Conservation (phyloP, 2,888 invertebrate species). For the Ormyrus labotus region DNA sequence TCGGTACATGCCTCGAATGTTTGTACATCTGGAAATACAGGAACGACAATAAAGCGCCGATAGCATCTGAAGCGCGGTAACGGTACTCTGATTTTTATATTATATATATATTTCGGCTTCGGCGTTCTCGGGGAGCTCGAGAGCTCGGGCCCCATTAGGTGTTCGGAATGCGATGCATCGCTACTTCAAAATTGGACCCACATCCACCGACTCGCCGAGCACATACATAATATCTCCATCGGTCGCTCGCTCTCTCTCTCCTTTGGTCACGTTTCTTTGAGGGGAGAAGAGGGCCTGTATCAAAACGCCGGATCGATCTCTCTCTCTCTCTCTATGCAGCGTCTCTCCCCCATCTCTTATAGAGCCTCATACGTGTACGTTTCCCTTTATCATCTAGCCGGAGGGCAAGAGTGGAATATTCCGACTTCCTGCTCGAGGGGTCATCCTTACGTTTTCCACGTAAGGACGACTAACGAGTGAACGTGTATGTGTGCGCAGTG, state of each 20-base stretch:
- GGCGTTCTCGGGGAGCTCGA: no score
- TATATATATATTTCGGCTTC: no score
- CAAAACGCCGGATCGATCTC: constrained; percentile 27
- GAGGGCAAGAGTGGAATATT: constrained; percentile 18
- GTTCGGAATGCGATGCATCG: constrained; percentile 9
- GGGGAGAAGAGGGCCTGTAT: neutral
- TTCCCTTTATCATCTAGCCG: constrained; percentile 25
- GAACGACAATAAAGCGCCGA: no score
- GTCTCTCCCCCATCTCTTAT: constrained; percentile 31
- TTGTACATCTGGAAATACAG: no score
- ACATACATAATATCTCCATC: constrained; percentile 32
- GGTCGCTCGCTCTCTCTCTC: neutral
- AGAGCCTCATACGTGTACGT: neutral
- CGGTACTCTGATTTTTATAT: no score
- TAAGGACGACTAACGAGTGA: neutral
- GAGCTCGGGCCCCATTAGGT: no score
- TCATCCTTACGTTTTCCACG: constrained; percentile 23
- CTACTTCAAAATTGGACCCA: constrained; percentile 37
- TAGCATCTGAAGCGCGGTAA: no score
- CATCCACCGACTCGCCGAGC: neutral
- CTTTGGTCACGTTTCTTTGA: constrained; percentile 35
- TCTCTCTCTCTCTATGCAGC: neutral
- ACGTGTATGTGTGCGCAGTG: neutral
- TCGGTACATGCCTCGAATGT: no score
- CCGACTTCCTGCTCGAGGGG: constrained; percentile 40